These are phyloP conservation scores for Paralvinella palmiformis DNA, from an alignment of 1,140 invertebrate genomes.

Conservation along the genomic window DNA sequence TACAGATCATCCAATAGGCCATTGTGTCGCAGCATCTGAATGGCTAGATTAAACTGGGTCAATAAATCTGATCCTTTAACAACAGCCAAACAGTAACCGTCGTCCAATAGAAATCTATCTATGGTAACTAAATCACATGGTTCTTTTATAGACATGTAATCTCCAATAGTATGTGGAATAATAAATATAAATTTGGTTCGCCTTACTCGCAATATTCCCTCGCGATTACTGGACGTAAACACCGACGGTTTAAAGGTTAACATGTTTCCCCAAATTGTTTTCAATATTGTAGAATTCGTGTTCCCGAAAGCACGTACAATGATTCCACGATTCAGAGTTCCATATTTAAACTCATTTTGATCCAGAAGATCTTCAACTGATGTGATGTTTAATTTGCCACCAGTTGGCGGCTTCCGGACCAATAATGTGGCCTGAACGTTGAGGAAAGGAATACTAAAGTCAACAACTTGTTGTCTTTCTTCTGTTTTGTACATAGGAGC, in stretches of 20 bases:
- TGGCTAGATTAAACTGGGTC: background rate
- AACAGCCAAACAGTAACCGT: slow-evolving; percentile 1
- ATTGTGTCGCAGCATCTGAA: background rate
- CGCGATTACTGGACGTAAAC: background rate
- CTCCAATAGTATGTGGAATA: slow-evolving; percentile 6
- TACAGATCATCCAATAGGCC: slow-evolving; percentile 9
- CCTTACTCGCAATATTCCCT: background rate
- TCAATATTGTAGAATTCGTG: background rate
- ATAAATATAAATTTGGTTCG: slow-evolving; percentile 1
- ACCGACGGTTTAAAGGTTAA: background rate
- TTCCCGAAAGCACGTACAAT: background rate
- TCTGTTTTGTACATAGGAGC: slow-evolving; percentile 94
- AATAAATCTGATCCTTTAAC: background rate
- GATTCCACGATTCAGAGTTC: background rate
- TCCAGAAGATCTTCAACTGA: background rate
- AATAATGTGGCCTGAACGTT: slow-evolving; percentile 94
- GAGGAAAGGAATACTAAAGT: slow-evolving; percentile 95
- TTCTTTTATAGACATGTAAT: slow-evolving; percentile 4
- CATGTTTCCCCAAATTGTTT: slow-evolving; percentile 3
- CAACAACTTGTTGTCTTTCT: slow-evolving; percentile 86
- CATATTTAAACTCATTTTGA: background rate
- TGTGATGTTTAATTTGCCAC: background rate
- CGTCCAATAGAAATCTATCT: slow-evolving; percentile 4
- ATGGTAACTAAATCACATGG: slow-evolving; percentile 7
- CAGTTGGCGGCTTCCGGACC: slow-evolving; percentile 76